These are phyloP conservation scores for Orthosia incerta DNA, from an alignment of 2,888 invertebrate species.

Conservation along the genomic window DNA sequence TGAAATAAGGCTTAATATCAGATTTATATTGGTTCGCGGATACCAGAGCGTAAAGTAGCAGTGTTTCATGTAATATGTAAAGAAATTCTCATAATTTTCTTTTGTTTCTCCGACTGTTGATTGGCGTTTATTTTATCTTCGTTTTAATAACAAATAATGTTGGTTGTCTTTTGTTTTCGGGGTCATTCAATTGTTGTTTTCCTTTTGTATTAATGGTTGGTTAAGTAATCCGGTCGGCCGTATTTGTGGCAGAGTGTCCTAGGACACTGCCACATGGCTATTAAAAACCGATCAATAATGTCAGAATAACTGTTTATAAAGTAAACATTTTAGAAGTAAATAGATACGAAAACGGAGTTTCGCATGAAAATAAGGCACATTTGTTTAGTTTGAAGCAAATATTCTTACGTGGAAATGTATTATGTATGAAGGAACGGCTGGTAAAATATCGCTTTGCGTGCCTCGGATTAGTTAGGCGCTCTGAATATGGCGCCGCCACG, in stretches of 20 bases:
- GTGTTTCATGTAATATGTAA: slow-evolving; percentile 60
- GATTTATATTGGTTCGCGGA: slow-evolving; percentile 30
- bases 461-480: slow-evolving; percentile 77
- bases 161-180: slow-evolving; percentile 28
- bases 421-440: slow-evolving; percentile 74
- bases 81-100: slow-evolving; percentile 61
- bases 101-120: slow-evolving; percentile 60
- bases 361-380: slow-evolving; percentile 65
- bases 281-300: slow-evolving; percentile 53
- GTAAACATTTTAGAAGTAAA: slow-evolving; percentile 36
- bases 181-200: slow-evolving; percentile 28
- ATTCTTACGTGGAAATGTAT: slow-evolving; percentile 72
- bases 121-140: slow-evolving; percentile 57
- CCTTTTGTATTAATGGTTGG: slow-evolving; percentile 33
- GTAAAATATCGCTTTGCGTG: slow-evolving; percentile 86
- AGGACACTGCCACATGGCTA: slow-evolving; percentile 52
- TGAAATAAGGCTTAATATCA: slow-evolving; percentile 44
- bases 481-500: slow-evolving; percentile 67
- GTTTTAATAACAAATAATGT: slow-evolving; percentile 41
- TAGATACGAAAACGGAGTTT: slow-evolving; percentile 35
- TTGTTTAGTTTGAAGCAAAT: slow-evolving; percentile 70
- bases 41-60: slow-evolving; percentile 50
- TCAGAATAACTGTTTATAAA: slow-evolving; percentile 19
- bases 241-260: slow-evolving; percentile 26
- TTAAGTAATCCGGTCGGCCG: slow-evolving; percentile 16